phyloP scores from a whole-genome alignment of 2,113 vertebrate species.

The Nanorana parkeri region DNA sequence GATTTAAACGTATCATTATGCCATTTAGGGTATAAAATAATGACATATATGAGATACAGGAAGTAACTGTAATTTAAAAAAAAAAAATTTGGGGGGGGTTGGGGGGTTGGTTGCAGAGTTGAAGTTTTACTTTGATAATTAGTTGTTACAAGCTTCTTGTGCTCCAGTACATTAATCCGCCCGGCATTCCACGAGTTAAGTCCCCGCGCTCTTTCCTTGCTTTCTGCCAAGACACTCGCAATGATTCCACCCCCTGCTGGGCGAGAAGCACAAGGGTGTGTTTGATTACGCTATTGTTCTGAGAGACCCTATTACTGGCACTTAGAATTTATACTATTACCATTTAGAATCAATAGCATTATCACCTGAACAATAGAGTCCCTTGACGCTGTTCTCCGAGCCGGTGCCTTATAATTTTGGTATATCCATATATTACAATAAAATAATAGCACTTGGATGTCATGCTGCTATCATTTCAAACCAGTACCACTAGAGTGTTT shows the following conservation, averaged over 20 bases:
- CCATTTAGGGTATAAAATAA: too few relatives aligned
- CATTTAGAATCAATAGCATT: constrained; percentile 54
- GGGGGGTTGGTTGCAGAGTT: background rate
- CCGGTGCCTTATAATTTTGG: constrained; percentile 51
- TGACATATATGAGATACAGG: too few relatives aligned
- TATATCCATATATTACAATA: constrained; percentile 53
- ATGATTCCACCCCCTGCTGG: constrained; percentile 31
- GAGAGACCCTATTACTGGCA: constrained; percentile 46
- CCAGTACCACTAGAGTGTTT: constrained; percentile 19
- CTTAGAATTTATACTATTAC: constrained; percentile 56
- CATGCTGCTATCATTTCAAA: constrained; percentile 49
- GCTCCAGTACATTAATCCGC: background rate
- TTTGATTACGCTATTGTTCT: constrained; percentile 56
- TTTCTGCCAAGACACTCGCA: constrained; percentile 40
- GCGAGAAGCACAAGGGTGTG: constrained; percentile 46
- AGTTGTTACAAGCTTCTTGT: background rate
- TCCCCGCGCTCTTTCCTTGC: background rate
- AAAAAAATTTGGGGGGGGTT: too few relatives aligned
- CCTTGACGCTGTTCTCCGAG: constrained; percentile 3
- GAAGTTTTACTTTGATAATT: background rate
- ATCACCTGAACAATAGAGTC: constrained; percentile 51
- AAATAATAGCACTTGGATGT: constrained; percentile 44
- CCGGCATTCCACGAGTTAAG: constrained; percentile 24
- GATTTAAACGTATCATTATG: too few relatives aligned
- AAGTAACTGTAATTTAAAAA: too few relatives aligned